phyloP scores from a whole-genome alignment of 2,888 invertebrate species.

The Sclerodermus sp. region DNA sequence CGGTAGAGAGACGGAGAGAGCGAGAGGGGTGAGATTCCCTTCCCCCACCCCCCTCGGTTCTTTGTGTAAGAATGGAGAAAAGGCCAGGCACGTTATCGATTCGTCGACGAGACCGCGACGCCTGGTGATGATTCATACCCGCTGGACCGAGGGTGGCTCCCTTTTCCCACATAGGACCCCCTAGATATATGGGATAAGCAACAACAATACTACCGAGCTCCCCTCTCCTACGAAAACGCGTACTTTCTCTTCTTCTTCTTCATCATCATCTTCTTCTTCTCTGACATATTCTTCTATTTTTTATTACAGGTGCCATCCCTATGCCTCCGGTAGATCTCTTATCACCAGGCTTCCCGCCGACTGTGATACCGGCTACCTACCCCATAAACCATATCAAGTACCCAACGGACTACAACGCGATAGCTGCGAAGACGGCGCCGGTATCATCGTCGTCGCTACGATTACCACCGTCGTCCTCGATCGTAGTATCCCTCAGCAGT shows the following conservation, averaged over 20 bases:
- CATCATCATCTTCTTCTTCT: too few relatives aligned
- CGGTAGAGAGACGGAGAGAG: too few relatives aligned
- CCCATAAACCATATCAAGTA: slow-evolving; percentile 46
- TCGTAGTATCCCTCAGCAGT: slow-evolving; percentile 27
- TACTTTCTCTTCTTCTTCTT: slow-evolving; percentile 5
- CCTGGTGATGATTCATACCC: slow-evolving; percentile 50
- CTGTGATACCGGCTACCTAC: slow-evolving; percentile 43
- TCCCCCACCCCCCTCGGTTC: too few relatives aligned
- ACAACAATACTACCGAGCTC: slow-evolving; percentile 43
- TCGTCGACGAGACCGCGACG: slow-evolving; percentile 36
- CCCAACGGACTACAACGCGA: slow-evolving; percentile 37
- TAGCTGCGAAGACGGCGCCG: slow-evolving; percentile 24
- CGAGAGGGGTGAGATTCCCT: too few relatives aligned
- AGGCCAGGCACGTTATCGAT: slow-evolving; percentile 36
- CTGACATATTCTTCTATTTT: too few relatives aligned
- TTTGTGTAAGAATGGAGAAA: not conserved
- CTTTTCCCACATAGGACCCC: slow-evolving; percentile 40
- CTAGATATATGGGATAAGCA: slow-evolving; percentile 23
- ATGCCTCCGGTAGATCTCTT: slow-evolving; percentile 47
- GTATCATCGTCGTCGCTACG: not conserved
- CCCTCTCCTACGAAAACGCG: slow-evolving; percentile 11
- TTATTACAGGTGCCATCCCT: slow-evolving; percentile 49
- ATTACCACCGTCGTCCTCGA: slow-evolving; percentile 26
- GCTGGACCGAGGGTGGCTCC: slow-evolving; percentile 47
- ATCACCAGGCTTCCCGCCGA: slow-evolving; percentile 41